Percentiles rank a stretch among this genome's conserved stretches.
phyloP scores from a whole-genome alignment of 2,888 invertebrate species.

The Chaetoderma sp. region DNA sequence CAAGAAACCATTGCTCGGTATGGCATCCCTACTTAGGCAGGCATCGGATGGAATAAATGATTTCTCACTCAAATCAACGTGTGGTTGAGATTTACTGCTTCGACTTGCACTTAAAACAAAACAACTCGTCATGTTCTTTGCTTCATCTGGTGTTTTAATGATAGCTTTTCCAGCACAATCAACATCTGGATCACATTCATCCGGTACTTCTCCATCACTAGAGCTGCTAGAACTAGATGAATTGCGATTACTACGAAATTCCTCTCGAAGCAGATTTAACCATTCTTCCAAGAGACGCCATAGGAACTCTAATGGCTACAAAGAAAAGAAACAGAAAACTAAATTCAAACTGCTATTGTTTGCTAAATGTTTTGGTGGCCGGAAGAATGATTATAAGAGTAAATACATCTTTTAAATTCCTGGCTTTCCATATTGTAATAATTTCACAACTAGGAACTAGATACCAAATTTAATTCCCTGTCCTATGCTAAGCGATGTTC shows the following conservation, averaged over 20 bases:
- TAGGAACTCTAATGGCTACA: slow-evolving; percentile 55
- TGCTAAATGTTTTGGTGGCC: background rate
- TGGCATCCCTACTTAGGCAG: background rate
- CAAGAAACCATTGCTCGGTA: background rate
- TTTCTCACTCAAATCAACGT: background rate
- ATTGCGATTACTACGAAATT: slow-evolving; percentile 38
- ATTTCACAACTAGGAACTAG: too few relatives aligned
- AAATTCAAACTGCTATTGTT: background rate
- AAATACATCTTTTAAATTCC: too few relatives aligned
- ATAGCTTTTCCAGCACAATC: background rate
- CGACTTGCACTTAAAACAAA: background rate
- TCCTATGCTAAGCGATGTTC: too few relatives aligned
- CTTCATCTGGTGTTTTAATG: slow-evolving; percentile 1
- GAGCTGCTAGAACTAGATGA: background rate
- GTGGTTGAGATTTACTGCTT: background rate
- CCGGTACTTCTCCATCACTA: background rate
- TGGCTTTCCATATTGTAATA: too few relatives aligned
- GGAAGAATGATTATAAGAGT: slow-evolving; percentile 1
- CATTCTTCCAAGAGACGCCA: slow-evolving; percentile 64
- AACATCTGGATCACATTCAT: background rate
- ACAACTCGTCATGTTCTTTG: background rate
- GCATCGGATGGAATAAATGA: slow-evolving; percentile 2
- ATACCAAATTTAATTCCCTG: too few relatives aligned
- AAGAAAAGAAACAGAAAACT: slow-evolving; percentile 5
- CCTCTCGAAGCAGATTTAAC: slow-evolving; percentile 53